Evolutionary conservation across 2,113 vertebrate species (phyloP), one percentile per base, ranked within the genome.

Genomic region (Acanthochromis polyacanthus): DNA sequence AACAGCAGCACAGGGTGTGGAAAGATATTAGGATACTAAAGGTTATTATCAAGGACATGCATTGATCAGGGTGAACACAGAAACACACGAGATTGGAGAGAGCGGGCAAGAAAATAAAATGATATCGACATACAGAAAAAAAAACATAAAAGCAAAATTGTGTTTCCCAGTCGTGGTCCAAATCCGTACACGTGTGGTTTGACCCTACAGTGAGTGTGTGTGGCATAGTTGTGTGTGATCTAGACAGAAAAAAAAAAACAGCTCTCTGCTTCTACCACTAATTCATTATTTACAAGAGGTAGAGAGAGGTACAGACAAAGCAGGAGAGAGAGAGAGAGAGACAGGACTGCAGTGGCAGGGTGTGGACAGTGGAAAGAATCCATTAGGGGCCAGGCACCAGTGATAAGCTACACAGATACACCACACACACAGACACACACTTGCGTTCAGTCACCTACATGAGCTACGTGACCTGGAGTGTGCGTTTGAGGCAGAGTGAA

Each of bases 221-320:
- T 4, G 45, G 38, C 30, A 15, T 19, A 6, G 38, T 7, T 15
- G 1, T 60, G 58, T 85, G 78, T 70, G 75, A 78, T 77, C 45
- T 2, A 43, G 22, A 52, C 66, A 45, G 45, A 74, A 68, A 83
- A 25, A 67, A 85, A 83, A 25, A 67, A 85, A 83, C 83, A 76
- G 30, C 69, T 70, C 73, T 25, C 75, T 75, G 76, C 82, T 78
- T 84, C 75, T 79, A 71, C 53, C 20, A 58, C 71, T 85, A 71
- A 92, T 92, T 79, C 25, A 92, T 92, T 88, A 90, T 91, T 94
- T 80, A 89, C 23, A n/a, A 74, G 80, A 73, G 58, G 50, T 57
- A 74, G 70, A n/a, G 15, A 59, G 59, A 38, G 23, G 38, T 38
- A 36, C 58, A 46, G 50, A 25, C 14, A 45, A 51, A 36, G 40